Percentiles rank a stretch among this genome's conserved stretches.
These are phyloP conservation scores for Bergia sp. DNA, from an alignment of 92 coral and sea anemone genomes.

Conservation along the genomic window DNA sequence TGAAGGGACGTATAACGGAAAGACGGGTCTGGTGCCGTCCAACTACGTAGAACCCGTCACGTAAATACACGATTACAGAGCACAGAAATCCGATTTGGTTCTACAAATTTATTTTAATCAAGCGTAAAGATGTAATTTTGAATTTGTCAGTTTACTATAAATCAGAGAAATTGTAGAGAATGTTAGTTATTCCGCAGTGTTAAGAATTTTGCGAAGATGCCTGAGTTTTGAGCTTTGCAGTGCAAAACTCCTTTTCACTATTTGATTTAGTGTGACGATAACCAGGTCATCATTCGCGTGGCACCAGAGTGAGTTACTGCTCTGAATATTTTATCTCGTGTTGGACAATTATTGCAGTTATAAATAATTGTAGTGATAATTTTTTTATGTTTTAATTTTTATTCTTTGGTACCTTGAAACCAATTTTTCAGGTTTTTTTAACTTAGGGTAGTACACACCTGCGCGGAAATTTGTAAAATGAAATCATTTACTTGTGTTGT, in stretches of 20 bases:
- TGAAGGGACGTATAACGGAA: constrained; percentile 94
- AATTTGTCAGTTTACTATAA: neutral
- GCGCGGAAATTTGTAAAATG: neutral
- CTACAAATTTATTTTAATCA: constrained; percentile 37
- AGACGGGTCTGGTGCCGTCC: constrained; percentile 92
- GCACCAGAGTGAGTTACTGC: neutral
- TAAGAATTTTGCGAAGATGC: neutral
- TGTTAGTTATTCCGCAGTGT: neutral
- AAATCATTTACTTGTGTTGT: neutral
- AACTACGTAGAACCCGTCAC: constrained; percentile 87
- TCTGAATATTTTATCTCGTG: neutral
- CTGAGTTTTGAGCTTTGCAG: neutral
- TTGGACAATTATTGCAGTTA: neutral
- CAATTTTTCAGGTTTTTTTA: neutral
- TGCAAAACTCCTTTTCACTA: constrained; percentile 7
- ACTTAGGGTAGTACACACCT: neutral
- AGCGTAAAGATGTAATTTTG: constrained; percentile 12
- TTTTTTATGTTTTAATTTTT: neutral
- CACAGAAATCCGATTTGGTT: constrained; percentile 51
- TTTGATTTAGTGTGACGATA: neutral
- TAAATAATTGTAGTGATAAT: neutral
- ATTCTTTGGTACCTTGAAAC: neutral
- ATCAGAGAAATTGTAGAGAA: neutral
- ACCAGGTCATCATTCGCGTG: neutral
- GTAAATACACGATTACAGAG: constrained; percentile 28